Evolutionary conservation across 2,113 vertebrate species (phyloP), one percentile per base, ranked within the genome.

Genomic region (Rhinolophus ferrumequinum): DNA sequence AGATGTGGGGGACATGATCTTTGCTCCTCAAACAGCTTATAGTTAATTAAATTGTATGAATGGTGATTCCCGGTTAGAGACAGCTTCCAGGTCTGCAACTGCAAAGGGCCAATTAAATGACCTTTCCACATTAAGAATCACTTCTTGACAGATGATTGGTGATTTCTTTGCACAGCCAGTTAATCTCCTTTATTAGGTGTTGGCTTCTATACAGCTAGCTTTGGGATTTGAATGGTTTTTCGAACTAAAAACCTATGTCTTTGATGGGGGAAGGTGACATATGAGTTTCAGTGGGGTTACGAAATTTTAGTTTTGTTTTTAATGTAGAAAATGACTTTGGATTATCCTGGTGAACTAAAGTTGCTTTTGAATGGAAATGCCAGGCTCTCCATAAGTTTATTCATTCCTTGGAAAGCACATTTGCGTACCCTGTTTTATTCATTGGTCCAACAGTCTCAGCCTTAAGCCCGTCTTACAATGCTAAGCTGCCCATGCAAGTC

Each of bases 111-210:
- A 92, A 66, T 50, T 83, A 93, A 75, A 41, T 96, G n/a, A 87
- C 14, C 10, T n/a, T 97, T 95, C 89, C 44, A 84, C n/a, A 56
- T 77, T 89, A 94, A 83, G 92, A 92, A 92, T 21, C 69, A 62
- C 19, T 88, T 94, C 79, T 79, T 95, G 73, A 93, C 64, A 76
- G 50, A 64, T 95, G 50, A 90, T 67, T 92, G 89, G 41, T 77
- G 47, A 73, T 91, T 88, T 94, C 84, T 91, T 90, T 94, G 69
- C 16, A 79, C 8, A 60, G 47, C 6, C 50, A 86, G 35, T 93
- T 93, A 95, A 92, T 95, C 52, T 86, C 47, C 38, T 93, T 83
- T 52, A 80, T 80, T 75, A 38, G 35, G 35, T 70, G 16, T 73
- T 93, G 79, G 33, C 33, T 81, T 26, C 38, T 16, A 28, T 70